phyloP scores from a whole-genome alignment of 2,888 invertebrate species.

The Rhodophaea formosa region DNA sequence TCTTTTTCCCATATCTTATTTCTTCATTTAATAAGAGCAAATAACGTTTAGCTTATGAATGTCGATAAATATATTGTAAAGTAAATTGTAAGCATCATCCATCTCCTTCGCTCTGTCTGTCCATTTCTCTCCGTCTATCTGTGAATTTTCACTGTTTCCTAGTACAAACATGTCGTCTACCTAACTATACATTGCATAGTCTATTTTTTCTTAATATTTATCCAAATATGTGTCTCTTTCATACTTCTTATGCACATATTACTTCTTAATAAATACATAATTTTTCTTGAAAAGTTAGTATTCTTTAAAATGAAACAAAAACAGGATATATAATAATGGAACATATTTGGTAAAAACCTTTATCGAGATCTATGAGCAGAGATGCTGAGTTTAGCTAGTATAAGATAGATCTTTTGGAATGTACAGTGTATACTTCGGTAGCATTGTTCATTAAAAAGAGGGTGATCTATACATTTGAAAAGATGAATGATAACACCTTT shows the following conservation, averaged over 20 bases:
- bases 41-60: not conserved
- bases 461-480: not conserved
- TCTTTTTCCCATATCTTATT: too few relatives aligned
- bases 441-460: too few relatives aligned
- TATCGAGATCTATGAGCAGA: not conserved
- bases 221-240: not conserved
- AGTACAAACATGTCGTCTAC: constrained; percentile 7
- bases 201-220: not conserved
- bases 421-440: too few relatives aligned
- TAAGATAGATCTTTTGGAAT: too few relatives aligned
- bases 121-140: constrained; percentile 13
- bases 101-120: constrained; percentile 20
- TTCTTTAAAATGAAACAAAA: not conserved
- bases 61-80: constrained; percentile 10
- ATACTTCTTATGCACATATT: not conserved
- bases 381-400: too few relatives aligned
- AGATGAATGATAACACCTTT: not conserved
- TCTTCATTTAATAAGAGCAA: too few relatives aligned
- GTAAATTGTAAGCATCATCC: constrained; percentile 13
- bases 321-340: not conserved
- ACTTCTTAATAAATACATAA: not conserved
- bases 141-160: not conserved
- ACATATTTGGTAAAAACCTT: not conserved
- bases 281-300: not conserved
- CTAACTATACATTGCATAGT: not conserved